These are phyloP conservation scores for Thereuonema tuberculata DNA, from an alignment of 1,140 invertebrate species.

Conservation along the genomic window DNA sequence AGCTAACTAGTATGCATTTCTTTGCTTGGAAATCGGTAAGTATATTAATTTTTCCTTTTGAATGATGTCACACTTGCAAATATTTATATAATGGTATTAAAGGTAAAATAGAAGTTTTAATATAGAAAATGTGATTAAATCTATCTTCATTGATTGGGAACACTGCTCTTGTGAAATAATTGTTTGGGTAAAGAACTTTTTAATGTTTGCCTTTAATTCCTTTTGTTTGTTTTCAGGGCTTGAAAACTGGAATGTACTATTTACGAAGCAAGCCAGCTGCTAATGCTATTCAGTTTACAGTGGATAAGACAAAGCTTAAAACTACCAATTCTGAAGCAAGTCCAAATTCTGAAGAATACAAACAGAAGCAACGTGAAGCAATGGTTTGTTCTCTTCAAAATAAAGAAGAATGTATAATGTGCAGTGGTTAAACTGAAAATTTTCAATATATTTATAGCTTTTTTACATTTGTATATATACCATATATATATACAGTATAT, in stretches of 20 bases:
- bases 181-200: too few species aligned
- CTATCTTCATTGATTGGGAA: too few species aligned
- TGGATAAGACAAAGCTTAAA: conserved; percentile 71
- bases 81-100: not conserved
- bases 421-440: conserved; percentile 30
- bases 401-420: conserved; percentile 73
- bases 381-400: conserved; percentile 79
- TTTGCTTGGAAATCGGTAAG: conserved; percentile 84
- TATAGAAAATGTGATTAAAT: too few species aligned
- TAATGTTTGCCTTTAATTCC: conserved; percentile 1
- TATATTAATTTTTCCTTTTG: conserved; percentile 7
- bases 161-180: too few species aligned
- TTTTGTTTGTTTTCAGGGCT: conserved; percentile 42
- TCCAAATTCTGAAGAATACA: conserved; percentile 19
- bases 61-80: not conserved
- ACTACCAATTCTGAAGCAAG: conserved; percentile 22
- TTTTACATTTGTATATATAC: too few species aligned
- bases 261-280: conserved; percentile 91
- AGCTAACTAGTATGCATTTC: conserved; percentile 96
- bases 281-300: conserved; percentile 93
- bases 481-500: too few species aligned
- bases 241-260: conserved; percentile 99
- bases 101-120: too few species aligned
- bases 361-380: conserved; percentile 51
- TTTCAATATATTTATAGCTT: too few species aligned